Conservation (phyloP, 1,140 invertebrate species). For the Drosophila kurseongensis region DNA sequence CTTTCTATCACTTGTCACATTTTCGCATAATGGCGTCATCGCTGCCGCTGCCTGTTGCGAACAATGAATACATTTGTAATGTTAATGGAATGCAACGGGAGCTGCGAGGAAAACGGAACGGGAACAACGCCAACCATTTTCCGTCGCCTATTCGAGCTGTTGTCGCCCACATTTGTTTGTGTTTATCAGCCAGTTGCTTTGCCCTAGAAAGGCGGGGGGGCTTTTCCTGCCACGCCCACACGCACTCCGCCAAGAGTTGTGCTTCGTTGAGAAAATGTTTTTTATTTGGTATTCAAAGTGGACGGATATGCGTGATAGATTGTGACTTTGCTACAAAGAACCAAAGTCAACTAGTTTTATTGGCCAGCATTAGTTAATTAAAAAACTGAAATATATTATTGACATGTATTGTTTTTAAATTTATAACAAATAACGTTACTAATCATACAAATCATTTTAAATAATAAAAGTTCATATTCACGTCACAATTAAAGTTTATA, state of each 20-base stretch:
- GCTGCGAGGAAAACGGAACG: constrained; percentile 35
- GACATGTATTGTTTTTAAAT: too few relatives aligned
- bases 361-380: too few relatives aligned
- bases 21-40: constrained; percentile 73
- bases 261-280: constrained; percentile 16
- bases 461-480: too few relatives aligned
- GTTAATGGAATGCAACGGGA: constrained; percentile 76
- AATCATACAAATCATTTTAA: too few relatives aligned
- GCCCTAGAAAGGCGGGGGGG: constrained; percentile 26
- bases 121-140: constrained; percentile 55
- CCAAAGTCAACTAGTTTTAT: background rate
- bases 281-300: constrained; percentile 2
- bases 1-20: constrained; percentile 78
- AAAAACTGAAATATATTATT: too few relatives aligned
- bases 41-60: constrained; percentile 42
- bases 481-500: too few relatives aligned
- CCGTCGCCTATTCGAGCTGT: constrained; percentile 54
- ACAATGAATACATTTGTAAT: constrained; percentile 82
- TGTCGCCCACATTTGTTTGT: constrained; percentile 48
- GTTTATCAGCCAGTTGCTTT: constrained; percentile 53
- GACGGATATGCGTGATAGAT: constrained; percentile 1
- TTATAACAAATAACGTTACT: too few relatives aligned
- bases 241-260: constrained; percentile 14
- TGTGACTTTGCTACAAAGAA: background rate
- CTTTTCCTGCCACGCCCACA: constrained; percentile 31